Evolutionary conservation across 2,888 invertebrate species (phyloP).

Genomic region (Flabesymbios commensalis): DNA sequence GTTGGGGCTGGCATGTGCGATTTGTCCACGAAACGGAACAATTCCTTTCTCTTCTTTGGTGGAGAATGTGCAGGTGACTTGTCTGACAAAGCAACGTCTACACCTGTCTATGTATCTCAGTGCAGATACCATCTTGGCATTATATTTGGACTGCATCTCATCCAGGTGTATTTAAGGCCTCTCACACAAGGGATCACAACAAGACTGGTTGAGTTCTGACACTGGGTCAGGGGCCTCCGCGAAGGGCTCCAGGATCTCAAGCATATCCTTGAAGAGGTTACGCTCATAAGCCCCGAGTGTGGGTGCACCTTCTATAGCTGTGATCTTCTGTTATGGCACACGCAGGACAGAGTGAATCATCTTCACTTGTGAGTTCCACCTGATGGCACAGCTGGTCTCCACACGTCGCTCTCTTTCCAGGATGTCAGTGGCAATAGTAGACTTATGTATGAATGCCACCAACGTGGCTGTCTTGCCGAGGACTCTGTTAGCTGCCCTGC

Average conservation of each 20-base stretch:
- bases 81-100: too few relatives aligned
- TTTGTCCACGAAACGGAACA: too few relatives aligned
- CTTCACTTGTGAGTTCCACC: not conserved
- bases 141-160: too few relatives aligned
- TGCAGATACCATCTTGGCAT: too few relatives aligned
- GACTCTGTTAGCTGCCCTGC: not conserved
- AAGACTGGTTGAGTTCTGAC: too few relatives aligned
- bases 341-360: not conserved
- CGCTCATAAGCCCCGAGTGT: not conserved
- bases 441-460: not conserved
- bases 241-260: constrained; percentile 1
- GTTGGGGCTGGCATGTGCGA: too few relatives aligned
- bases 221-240: constrained; percentile 2
- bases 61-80: too few relatives aligned
- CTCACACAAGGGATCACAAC: too few relatives aligned
- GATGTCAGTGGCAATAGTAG: not conserved
- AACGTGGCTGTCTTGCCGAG: not conserved
- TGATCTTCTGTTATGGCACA: not conserved
- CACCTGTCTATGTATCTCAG: too few relatives aligned
- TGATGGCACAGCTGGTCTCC: not conserved
- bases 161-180: too few relatives aligned
- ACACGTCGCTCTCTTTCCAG: not conserved
- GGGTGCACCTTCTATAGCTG: not conserved
- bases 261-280: not conserved
- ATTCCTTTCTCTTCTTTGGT: too few relatives aligned